A percentile compares a stretch with the other conserved stretches of the same genome.
Conservation (phyloP, 2,797 vertebrate genomes). For the Podarcis siculus region DNA sequence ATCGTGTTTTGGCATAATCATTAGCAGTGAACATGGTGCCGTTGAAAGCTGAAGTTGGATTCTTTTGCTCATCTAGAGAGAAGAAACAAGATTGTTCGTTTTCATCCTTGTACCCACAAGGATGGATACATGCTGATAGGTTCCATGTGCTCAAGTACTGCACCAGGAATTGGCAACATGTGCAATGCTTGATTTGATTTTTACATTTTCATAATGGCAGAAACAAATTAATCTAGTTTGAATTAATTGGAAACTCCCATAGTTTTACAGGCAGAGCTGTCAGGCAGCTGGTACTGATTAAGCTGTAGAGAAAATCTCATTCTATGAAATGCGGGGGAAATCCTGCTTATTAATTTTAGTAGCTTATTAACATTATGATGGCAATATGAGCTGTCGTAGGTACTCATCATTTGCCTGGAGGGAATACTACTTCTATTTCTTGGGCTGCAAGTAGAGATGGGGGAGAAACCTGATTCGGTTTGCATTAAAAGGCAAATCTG, state of each 20-base stretch:
- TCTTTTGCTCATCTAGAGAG: conserved; percentile 7
- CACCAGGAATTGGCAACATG: not conserved
- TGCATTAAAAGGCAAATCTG: too few relatives aligned
- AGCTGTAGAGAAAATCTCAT: conserved; percentile 56
- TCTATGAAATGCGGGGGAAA: conserved; percentile 27
- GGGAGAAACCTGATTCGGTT: too few relatives aligned
- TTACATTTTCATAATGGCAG: conserved; percentile 47
- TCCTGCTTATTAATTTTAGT: conserved; percentile 47
- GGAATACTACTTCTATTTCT: not conserved
- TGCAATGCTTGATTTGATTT: conserved; percentile 41
- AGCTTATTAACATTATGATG: conserved; percentile 59
- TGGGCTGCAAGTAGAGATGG: not conserved
- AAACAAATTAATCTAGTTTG: conserved; percentile 51
- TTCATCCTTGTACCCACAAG: conserved; percentile 18
- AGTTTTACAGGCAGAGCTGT: conserved; percentile 44
- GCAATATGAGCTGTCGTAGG: conserved; percentile 48
- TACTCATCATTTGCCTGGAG: conserved; percentile 33
- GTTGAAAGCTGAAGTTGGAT: conserved; percentile 25
- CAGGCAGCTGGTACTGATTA: conserved; percentile 45
- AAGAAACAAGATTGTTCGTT: conserved; percentile 37
- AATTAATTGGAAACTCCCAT: conserved; percentile 59
- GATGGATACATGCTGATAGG: conserved; percentile 27
- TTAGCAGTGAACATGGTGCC: conserved; percentile 36
- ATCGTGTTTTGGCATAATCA: not conserved
- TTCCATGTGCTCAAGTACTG: not conserved